phyloP scores from a whole-genome alignment of 2,113 vertebrate species.

The Pterocles burchelli region DNA sequence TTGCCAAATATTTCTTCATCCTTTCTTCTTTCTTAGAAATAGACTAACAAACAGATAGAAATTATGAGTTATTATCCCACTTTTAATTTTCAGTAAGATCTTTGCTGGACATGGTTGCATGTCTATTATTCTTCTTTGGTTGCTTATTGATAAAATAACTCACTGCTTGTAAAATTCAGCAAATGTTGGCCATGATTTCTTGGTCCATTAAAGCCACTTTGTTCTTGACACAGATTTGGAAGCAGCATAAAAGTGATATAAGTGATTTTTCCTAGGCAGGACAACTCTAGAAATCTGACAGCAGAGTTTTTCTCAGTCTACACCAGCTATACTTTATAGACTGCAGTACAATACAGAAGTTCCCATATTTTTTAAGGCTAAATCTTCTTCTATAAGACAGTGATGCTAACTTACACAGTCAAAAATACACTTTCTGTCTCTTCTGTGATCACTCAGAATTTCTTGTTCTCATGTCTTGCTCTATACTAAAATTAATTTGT shows the following conservation, averaged over 20 bases:
- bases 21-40: neutral
- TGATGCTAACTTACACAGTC: neutral
- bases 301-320: neutral
- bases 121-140: neutral
- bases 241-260: neutral
- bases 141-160: neutral
- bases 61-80: neutral
- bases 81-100: neutral
- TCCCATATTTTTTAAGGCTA: neutral
- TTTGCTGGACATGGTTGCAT: neutral
- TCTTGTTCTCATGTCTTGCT: neutral
- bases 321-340: neutral
- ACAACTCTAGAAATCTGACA: neutral
- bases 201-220: neutral
- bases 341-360: neutral
- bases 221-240: neutral
- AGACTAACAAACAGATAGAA: neutral
- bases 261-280: neutral
- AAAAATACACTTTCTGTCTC: neutral
- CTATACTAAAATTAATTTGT: neutral
- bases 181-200: neutral
- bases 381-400: neutral
- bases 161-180: neutral
- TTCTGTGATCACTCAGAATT: neutral
- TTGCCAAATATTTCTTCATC: neutral